phyloP scores from a whole-genome alignment of 2,113 vertebrate genomes.

The Taxidea taxus region DNA sequence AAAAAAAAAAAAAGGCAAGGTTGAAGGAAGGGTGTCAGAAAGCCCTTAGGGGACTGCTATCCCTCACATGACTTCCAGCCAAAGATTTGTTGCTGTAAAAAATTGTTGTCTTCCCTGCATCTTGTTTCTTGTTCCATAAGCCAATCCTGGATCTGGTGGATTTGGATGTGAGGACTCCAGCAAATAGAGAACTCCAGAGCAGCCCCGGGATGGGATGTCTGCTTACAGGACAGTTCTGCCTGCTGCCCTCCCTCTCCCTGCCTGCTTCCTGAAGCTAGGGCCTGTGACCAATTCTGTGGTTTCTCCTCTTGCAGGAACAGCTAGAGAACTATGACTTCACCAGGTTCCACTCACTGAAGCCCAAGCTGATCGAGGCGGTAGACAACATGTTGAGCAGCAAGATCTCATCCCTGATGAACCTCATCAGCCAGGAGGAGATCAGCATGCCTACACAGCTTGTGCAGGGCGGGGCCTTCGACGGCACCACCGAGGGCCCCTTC shows the following conservation, averaged over 20 bases:
- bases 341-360: conserved; percentile 95
- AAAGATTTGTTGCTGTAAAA: background rate
- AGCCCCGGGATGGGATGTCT: background rate
- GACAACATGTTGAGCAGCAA: conserved; percentile 96
- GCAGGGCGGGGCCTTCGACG: conserved; percentile 95
- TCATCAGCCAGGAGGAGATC: conserved; percentile 94
- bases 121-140: background rate
- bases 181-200: background rate
- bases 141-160: background rate
- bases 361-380: conserved; percentile 95
- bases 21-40: background rate
- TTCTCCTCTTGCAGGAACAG: conserved; percentile 86
- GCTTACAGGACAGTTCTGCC: background rate
- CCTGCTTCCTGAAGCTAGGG: background rate
- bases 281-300: background rate
- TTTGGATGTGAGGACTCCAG: background rate
- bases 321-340: conserved; percentile 95
- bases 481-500: conserved; percentile 93
- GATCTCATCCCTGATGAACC: conserved; percentile 91
- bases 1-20: background rate
- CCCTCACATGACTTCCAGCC: background rate
- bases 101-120: background rate
- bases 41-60: background rate
- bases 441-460: conserved; percentile 89
- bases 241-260: background rate